Evolutionary conservation across 2,113 vertebrate genomes (phyloP).

Genomic region (Tetrao urogallus): DNA sequence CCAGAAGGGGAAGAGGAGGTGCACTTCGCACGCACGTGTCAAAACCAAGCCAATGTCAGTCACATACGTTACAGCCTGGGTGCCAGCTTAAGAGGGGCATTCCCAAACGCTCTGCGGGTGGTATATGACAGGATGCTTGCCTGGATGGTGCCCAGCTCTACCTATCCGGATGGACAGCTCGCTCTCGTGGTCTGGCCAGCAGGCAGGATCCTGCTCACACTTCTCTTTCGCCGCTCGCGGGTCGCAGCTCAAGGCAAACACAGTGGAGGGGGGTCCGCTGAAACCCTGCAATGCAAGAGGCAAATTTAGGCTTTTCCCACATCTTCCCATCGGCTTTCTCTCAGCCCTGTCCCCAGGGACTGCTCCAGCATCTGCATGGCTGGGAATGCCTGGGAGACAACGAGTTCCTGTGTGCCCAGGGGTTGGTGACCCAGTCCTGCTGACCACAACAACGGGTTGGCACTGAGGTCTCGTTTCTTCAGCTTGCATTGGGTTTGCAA

Average conservation of each 20-base stretch:
- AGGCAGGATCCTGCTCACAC: constrained; percentile 29
- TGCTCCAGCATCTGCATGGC: fast-evolving
- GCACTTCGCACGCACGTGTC: background rate
- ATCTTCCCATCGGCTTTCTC: background rate
- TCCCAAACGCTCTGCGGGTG: constrained; percentile 24
- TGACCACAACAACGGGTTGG: background rate
- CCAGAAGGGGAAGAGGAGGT: background rate
- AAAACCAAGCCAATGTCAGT: background rate
- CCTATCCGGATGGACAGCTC: constrained; percentile 94
- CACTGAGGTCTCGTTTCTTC: fast-evolving
- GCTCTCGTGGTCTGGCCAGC: constrained; percentile 30
- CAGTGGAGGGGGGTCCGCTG: constrained; percentile 76
- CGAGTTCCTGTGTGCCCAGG: background rate
- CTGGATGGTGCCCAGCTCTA: constrained; percentile 88
- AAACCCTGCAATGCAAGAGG: constrained; percentile 81
- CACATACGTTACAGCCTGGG: background rate
- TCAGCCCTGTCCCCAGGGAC: background rate
- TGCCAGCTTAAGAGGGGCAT: background rate
- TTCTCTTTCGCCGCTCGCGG: constrained; percentile 80
- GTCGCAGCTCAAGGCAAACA: constrained; percentile 79
- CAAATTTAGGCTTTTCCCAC: background rate
- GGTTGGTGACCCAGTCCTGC: background rate
- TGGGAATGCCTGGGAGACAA: fast-evolving
- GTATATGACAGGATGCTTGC: constrained; percentile 90
- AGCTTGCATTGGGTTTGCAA: fast-evolving